Evolutionary conservation across 2,797 vertebrate genomes (phyloP).

Genomic region (Sebastolobus alascanus): DNA sequence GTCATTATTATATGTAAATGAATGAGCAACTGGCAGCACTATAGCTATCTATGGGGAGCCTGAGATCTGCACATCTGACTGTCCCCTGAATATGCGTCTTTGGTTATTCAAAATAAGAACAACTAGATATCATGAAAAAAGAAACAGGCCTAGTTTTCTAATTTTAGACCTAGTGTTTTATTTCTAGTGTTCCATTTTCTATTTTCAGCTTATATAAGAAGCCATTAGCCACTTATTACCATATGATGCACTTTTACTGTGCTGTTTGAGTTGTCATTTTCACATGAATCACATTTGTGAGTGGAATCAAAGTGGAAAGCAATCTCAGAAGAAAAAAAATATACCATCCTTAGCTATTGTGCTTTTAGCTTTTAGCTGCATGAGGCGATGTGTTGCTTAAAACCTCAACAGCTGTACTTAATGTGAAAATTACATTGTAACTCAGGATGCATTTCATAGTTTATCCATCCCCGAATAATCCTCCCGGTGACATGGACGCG

Average conservation of each 20-base stretch:
- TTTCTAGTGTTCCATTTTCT: slow-evolving; percentile 23
- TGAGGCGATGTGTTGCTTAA: neutral
- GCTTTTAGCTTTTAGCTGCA: neutral
- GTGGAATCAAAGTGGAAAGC: neutral
- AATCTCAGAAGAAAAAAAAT: neutral
- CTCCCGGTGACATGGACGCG: slow-evolving; percentile 41
- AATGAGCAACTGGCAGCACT: too few species aligned
- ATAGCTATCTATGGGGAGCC: neutral
- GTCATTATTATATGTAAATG: neutral
- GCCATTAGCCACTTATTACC: neutral
- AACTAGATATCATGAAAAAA: neutral
- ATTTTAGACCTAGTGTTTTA: neutral
- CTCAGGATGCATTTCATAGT: slow-evolving; percentile 31
- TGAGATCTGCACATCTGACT: neutral
- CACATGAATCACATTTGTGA: neutral
- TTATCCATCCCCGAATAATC: slow-evolving; percentile 46
- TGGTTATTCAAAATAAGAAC: slow-evolving; percentile 15
- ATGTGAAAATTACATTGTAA: slow-evolving; percentile 20
- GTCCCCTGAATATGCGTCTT: neutral
- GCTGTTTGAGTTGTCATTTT: slow-evolving; percentile 6
- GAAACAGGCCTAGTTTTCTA: neutral
- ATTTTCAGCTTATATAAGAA: slow-evolving; percentile 18
- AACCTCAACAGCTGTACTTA: neutral
- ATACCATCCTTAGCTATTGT: neutral
- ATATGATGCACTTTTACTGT: neutral